Conservation (phyloP, 1,140 invertebrate genomes). For the Radopholus similis region DNA sequence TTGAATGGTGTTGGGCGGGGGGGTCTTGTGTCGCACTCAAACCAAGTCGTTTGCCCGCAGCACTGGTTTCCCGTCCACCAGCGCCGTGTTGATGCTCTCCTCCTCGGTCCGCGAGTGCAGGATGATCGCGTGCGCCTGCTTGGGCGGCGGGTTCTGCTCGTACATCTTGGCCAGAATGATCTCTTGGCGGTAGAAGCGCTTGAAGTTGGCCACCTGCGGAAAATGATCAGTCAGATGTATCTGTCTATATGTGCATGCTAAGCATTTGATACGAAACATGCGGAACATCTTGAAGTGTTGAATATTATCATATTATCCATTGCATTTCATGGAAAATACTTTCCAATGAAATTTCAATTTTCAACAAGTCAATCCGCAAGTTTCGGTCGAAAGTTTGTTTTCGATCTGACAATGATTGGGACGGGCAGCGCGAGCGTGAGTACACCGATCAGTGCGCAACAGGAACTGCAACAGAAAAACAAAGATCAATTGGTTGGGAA, state of each 20-base stretch:
- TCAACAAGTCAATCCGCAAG: slow-evolving; percentile 1
- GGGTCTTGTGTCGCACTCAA: too few species aligned
- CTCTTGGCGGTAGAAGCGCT: slow-evolving; percentile 60
- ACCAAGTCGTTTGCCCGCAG: too few species aligned
- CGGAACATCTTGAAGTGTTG: slow-evolving; percentile 5
- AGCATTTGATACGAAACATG: too few species aligned
- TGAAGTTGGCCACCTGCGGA: slow-evolving; percentile 55
- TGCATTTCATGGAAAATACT: too few species aligned
- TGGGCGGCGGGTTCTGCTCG: slow-evolving; percentile 59
- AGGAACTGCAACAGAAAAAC: slow-evolving; percentile 69
- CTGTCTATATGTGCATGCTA: slow-evolving; percentile 9
- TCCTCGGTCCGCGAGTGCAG: slow-evolving; percentile 1
- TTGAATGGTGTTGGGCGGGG: too few species aligned
- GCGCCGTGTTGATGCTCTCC: neutral
- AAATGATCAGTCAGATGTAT: too few species aligned
- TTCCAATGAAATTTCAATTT: slow-evolving; percentile 13
- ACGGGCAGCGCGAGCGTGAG: slow-evolving; percentile 85
- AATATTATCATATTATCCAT: too few species aligned
- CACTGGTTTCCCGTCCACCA: neutral
- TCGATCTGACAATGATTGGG: slow-evolving; percentile 85
- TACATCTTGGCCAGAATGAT: slow-evolving; percentile 51
- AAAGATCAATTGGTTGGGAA: slow-evolving; percentile 63
- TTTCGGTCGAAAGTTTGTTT: slow-evolving; percentile 24
- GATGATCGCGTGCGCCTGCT: slow-evolving; percentile 4
- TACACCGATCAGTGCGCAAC: slow-evolving; percentile 83